Evolutionary conservation across 2,797 vertebrate genomes (phyloP), one percentile per base, ranked within the genome.

Genomic region (Ispidina picta): DNA sequence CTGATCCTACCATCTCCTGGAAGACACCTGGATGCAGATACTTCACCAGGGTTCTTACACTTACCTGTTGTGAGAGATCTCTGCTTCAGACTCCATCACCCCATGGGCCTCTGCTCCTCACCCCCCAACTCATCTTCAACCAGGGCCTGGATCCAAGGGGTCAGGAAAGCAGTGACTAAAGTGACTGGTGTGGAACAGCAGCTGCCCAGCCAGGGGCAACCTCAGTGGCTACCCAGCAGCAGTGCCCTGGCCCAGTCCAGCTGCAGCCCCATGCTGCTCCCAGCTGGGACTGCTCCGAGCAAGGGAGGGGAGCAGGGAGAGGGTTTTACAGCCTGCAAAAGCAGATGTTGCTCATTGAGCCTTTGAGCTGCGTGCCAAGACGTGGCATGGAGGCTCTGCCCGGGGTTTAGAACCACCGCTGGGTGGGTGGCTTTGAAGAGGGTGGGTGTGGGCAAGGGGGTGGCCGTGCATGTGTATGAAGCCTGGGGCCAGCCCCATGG

Each of bases 331-430:
- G 82, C 96, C 82, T 59, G 8, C 82, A 87, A 51, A 84, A 92
- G 89, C 96, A 96, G 95, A 89, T 95, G 95, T 89, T 95, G 90
- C 79, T 96, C 84, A 93, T 94, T 72, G 92, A 94, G 94, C 87
- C 96, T 95, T 96, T 94, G 95, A 95, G 92, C 76, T 92, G 33
- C 29, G 26, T 86, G 94, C 93, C 95, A 96, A 93, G 90, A 90
- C 22, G 3, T 86, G 96, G 93, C 96, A 96, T 54, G 81, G 81
- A 88, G 64, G 80, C 89, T 84, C 94, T 95, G 94, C 92, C 94
- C 37, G 4, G 35, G 29, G 60, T 83, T 95, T 85, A 95, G 93
- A 95, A 92, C 77, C 16, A 86, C 92, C 93, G 94, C 95, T 92
- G 96, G 95, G 91, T 73, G 49, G 2, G 51, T 58, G 75, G 62